Conservation (phyloP, 92 coral and sea anemone species). For the Palythoa grandiflora region DNA sequence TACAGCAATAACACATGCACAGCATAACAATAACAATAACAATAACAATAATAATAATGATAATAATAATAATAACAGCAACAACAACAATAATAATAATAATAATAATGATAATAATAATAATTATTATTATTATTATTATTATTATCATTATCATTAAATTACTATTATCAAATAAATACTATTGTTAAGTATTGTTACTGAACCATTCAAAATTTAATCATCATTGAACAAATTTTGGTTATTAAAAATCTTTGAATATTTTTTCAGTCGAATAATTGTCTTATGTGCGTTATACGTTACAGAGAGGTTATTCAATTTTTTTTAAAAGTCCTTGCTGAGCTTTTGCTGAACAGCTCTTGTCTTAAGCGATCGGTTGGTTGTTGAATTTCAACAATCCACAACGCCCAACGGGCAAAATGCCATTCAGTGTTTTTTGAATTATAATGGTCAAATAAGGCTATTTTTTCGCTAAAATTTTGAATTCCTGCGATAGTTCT, state of each 20-base stretch:
- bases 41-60: too few relatives aligned
- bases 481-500: conserved; percentile 32
- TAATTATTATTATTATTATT: background rate
- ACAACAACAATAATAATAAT: too few relatives aligned
- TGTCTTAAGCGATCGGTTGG: background rate
- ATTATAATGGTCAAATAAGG: conserved; percentile 32
- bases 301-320: background rate
- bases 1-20: too few relatives aligned
- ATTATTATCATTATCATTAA: background rate
- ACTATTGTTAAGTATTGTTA: background rate
- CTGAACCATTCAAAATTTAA: background rate
- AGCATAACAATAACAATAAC: too few relatives aligned
- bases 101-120: too few relatives aligned
- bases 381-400: conserved; percentile 31
- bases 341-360: conserved; percentile 3
- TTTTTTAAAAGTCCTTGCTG: background rate
- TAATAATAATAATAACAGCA: too few relatives aligned
- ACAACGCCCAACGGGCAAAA: conserved; percentile 9
- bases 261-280: too few relatives aligned
- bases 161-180: background rate
- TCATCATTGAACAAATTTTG: background rate
- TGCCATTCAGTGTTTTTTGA: conserved; percentile 19
- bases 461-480: background rate
- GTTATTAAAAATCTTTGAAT: too few relatives aligned
- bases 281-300: background rate